Evolutionary conservation across 2,113 vertebrate genomes (phyloP).

Genomic region (Fregetta grallaria): DNA sequence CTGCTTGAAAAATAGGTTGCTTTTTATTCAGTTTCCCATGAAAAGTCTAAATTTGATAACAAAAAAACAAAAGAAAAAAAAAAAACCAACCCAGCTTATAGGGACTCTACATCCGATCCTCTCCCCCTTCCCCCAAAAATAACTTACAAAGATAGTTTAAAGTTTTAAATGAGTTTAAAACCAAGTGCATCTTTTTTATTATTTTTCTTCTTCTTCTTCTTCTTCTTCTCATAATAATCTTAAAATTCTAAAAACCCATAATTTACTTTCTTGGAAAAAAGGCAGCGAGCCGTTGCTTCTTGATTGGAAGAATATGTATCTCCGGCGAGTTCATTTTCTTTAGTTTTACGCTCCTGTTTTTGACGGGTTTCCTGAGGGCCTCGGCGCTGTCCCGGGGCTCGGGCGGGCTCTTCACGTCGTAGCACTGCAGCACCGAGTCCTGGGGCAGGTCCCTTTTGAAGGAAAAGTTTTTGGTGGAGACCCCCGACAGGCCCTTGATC

Average conservation of each 20-base stretch:
- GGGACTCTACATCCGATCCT: slow-evolving; percentile 66
- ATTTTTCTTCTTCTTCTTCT: not conserved
- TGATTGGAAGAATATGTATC: slow-evolving; percentile 97
- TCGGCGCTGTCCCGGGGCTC: slow-evolving; percentile 80
- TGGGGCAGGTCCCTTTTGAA: slow-evolving; percentile 91
- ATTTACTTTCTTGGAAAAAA: slow-evolving; percentile 96
- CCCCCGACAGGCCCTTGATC: slow-evolving; percentile 93
- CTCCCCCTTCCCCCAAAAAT: slow-evolving; percentile 69
- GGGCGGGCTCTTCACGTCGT: slow-evolving; percentile 77
- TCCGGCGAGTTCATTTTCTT: slow-evolving; percentile 99
- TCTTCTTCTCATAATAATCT: slow-evolving; percentile 71
- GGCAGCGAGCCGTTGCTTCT: slow-evolving; percentile 96
- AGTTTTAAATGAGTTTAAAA: slow-evolving; percentile 80
- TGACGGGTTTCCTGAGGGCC: slow-evolving; percentile 86
- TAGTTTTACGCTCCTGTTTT: slow-evolving; percentile 94
- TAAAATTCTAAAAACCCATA: slow-evolving; percentile 77
- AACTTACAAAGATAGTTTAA: slow-evolving; percentile 84
- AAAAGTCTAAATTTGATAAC: slow-evolving; percentile 77
- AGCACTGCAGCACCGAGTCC: slow-evolving; percentile 86
- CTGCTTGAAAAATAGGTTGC: slow-evolving; percentile 84
- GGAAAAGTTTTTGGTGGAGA: slow-evolving; percentile 99
- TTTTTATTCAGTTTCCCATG: slow-evolving; percentile 79
- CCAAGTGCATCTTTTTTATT: slow-evolving; percentile 75
- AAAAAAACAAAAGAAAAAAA: not conserved
- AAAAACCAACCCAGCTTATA: slow-evolving; percentile 53